Evolutionary conservation across 2,888 invertebrate genomes (phyloP).

Genomic region (Ecliptopera silaceata): DNA sequence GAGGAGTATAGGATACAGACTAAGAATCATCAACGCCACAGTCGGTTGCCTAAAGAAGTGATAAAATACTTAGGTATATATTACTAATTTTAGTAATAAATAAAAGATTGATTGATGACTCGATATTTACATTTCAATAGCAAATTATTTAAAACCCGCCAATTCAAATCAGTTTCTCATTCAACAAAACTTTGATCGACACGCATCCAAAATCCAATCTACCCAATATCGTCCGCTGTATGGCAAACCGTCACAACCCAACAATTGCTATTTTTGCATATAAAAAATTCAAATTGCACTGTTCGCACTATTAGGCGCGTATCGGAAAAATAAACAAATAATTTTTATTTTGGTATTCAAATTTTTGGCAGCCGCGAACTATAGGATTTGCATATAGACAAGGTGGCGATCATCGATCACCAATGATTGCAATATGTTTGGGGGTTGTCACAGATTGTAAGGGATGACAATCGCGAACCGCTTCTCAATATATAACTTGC

Average conservation of each 20-base stretch:
- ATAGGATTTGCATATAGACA: constrained; percentile 78
- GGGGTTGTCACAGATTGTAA: constrained; percentile 45
- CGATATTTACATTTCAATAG: constrained; percentile 17
- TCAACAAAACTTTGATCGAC: constrained; percentile 50
- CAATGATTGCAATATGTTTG: constrained; percentile 63
- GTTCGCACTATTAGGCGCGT: constrained; percentile 66
- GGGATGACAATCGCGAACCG: constrained; percentile 44
- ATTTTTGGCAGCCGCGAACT: constrained; percentile 62
- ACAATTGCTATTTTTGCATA: constrained; percentile 59
- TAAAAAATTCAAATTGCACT: constrained; percentile 51
- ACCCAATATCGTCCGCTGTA: constrained; percentile 42
- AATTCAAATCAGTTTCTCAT: constrained; percentile 30
- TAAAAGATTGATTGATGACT: constrained; percentile 38
- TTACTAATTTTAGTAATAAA: background rate
- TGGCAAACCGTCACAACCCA: constrained; percentile 44
- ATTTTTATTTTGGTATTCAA: constrained; percentile 74
- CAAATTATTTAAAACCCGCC: constrained; percentile 18
- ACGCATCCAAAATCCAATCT: constrained; percentile 65
- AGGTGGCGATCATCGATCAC: constrained; percentile 69
- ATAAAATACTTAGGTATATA: constrained; percentile 2
- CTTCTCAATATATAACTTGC: background rate
- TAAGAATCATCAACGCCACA: too few species aligned
- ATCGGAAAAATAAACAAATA: constrained; percentile 72
- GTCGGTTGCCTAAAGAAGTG: too few species aligned
- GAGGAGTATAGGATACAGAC: too few species aligned